Evolutionary conservation across 1,140 invertebrate species (phyloP).

Genomic region (Drosophila teissieri): DNA sequence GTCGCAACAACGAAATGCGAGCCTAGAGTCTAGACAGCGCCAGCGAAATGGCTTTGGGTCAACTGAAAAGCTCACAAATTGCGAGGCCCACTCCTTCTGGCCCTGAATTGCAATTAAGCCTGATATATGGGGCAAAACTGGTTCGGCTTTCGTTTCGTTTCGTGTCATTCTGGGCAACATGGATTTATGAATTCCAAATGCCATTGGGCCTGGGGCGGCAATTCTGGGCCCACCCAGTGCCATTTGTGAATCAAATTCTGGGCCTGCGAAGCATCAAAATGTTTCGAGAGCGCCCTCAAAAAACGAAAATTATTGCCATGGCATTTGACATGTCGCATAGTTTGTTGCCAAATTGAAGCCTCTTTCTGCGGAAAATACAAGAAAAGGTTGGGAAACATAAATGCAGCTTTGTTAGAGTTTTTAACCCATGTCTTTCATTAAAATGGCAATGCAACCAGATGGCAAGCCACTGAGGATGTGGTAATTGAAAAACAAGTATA

Average conservation of each 20-base stretch:
- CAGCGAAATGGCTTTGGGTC: slow-evolving; percentile 29
- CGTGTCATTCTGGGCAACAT: slow-evolving; percentile 25
- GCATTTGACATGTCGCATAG: slow-evolving; percentile 22
- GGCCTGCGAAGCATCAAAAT: slow-evolving; percentile 26
- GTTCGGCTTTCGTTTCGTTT: slow-evolving; percentile 30
- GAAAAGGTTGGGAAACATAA: not conserved
- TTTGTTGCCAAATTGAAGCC: slow-evolving; percentile 30
- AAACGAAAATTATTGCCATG: slow-evolving; percentile 14
- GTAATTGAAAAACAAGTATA: too few species aligned
- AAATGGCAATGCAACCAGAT: too few species aligned
- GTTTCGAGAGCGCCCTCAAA: not conserved
- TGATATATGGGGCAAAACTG: slow-evolving; percentile 53
- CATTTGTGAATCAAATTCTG: slow-evolving; percentile 53
- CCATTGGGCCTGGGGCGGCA: slow-evolving; percentile 12
- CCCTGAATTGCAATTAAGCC: slow-evolving; percentile 53
- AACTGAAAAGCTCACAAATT: slow-evolving; percentile 49
- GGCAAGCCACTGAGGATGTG: too few species aligned
- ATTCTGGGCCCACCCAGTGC: slow-evolving; percentile 4
- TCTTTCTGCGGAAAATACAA: slow-evolving; percentile 10
- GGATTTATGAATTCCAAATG: slow-evolving; percentile 50
- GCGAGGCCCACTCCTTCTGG: slow-evolving; percentile 11
- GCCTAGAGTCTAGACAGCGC: slow-evolving; percentile 19
- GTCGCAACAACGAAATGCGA: slow-evolving; percentile 1
- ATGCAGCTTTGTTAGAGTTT: too few species aligned
- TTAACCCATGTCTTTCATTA: too few species aligned